Conservation (phyloP, 2,888 invertebrate genomes). For the Lacanobia oleracea region DNA sequence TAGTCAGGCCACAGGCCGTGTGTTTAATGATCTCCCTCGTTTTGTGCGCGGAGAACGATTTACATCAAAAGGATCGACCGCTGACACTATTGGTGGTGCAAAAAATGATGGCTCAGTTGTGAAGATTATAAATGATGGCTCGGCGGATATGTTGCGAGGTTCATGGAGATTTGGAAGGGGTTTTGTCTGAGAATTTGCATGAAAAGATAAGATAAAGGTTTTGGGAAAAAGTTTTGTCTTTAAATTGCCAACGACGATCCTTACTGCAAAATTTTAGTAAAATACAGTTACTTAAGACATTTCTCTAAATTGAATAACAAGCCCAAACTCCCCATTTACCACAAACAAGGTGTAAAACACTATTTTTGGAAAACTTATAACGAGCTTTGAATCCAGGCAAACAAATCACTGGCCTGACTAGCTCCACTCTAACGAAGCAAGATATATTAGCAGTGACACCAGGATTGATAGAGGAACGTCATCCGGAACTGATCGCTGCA, state of each 20-base stretch:
- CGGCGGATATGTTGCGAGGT: constrained; percentile 11
- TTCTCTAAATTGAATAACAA: too few species aligned
- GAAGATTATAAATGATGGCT: constrained; percentile 45
- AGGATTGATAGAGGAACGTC: constrained; percentile 70
- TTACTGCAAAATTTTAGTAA: too few species aligned
- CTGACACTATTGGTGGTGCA: constrained; percentile 20
- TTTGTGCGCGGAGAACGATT: constrained; percentile 48
- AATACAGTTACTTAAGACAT: too few species aligned
- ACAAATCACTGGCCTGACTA: constrained; percentile 48
- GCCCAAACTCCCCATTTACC: neutral
- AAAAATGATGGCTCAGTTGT: constrained; percentile 40
- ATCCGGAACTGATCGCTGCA: constrained; percentile 62
- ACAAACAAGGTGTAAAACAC: constrained; percentile 6
- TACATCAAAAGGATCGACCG: constrained; percentile 55
- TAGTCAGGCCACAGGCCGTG: constrained; percentile 33
- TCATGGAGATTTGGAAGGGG: constrained; percentile 20
- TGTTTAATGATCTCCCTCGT: constrained; percentile 57
- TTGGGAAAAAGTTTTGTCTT: too few species aligned
- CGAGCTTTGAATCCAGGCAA: constrained; percentile 35
- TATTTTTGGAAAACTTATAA: constrained; percentile 48
- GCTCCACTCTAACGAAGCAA: constrained; percentile 64
- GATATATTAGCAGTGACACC: constrained; percentile 68
- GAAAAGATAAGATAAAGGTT: too few species aligned
- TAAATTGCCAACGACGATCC: too few species aligned
- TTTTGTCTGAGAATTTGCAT: constrained; percentile 7